phyloP scores from a whole-genome alignment of 2,888 invertebrate genomes.

The Oithona nana region DNA sequence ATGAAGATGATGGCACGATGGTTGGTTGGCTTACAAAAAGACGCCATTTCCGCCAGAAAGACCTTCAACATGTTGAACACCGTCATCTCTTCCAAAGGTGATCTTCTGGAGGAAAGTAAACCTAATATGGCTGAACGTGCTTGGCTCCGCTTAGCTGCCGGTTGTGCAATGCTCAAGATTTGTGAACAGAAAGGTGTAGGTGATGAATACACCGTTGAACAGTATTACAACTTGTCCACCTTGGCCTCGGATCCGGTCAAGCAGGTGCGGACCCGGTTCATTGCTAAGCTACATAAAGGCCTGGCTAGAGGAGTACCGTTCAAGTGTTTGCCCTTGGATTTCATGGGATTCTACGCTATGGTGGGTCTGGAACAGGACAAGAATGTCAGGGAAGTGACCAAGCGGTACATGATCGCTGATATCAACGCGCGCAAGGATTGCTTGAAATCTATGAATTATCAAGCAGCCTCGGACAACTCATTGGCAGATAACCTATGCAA shows the following conservation, averaged over 20 bases:
- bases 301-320: constrained; percentile 59
- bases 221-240: constrained; percentile 79
- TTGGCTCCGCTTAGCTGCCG: constrained; percentile 74
- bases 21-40: constrained; percentile 73
- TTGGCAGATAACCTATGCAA: constrained; percentile 51
- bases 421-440: constrained; percentile 74
- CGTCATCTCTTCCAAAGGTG: constrained; percentile 79
- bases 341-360: constrained; percentile 84
- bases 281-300: constrained; percentile 30
- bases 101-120: constrained; percentile 40
- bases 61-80: constrained; percentile 86
- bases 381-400: constrained; percentile 37
- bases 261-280: constrained; percentile 30
- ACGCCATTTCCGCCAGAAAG: constrained; percentile 69
- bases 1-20: constrained; percentile 91
- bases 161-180: constrained; percentile 86
- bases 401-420: constrained; percentile 68
- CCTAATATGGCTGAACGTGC: constrained; percentile 59
- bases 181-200: constrained; percentile 91
- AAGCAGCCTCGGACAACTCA: background rate
- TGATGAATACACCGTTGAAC: constrained; percentile 79
- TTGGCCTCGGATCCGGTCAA: constrained; percentile 38
- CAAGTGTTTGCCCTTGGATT: constrained; percentile 80
- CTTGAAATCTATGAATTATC: constrained; percentile 50
- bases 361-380: constrained; percentile 72